A percentile compares a stretch with the other conserved stretches of the same genome.
Conservation (phyloP, 2,888 invertebrate genomes). For the Chorisops tibialis region DNA sequence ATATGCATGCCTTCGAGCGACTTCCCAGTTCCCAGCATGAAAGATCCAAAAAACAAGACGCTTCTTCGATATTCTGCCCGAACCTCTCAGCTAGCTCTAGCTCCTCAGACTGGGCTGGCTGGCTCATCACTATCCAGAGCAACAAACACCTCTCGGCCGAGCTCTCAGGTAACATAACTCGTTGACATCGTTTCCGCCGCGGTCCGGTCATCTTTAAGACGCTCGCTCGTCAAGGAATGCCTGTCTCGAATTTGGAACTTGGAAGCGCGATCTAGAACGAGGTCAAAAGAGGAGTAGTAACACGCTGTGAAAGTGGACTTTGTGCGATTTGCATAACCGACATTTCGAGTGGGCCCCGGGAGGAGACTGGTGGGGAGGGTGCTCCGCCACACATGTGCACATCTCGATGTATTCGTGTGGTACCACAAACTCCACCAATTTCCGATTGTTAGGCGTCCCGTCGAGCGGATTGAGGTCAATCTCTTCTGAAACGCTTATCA, state of each 20-base stretch:
- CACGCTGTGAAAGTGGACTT: conserved; percentile 20
- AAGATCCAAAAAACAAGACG: too few relatives aligned
- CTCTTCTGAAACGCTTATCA: conserved; percentile 21
- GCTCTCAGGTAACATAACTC: neutral
- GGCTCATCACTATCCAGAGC: too few relatives aligned
- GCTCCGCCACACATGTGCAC: too few relatives aligned
- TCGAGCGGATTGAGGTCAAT: conserved; percentile 22
- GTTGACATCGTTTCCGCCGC: conserved; percentile 15
- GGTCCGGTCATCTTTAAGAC: neutral
- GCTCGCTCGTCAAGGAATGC: neutral
- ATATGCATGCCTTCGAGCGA: too few relatives aligned
- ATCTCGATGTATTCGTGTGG: too few relatives aligned
- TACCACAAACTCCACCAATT: conserved; percentile 6
- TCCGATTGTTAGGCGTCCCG: conserved; percentile 1
- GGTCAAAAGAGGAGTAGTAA: conserved; percentile 16
- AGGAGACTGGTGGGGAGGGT: too few relatives aligned
- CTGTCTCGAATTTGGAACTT: conserved; percentile 6
- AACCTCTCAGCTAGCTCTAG: too few relatives aligned
- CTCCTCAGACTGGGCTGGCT: too few relatives aligned
- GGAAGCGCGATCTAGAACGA: conserved; percentile 25
- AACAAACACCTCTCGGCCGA: too few relatives aligned
- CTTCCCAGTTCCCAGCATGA: too few relatives aligned
- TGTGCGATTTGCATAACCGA: conserved; percentile 13
- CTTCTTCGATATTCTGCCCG: too few relatives aligned
- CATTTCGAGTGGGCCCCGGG: too few relatives aligned